Evolutionary conservation across 2,797 vertebrate species (phyloP).

Genomic region (Holocentrus rufus): DNA sequence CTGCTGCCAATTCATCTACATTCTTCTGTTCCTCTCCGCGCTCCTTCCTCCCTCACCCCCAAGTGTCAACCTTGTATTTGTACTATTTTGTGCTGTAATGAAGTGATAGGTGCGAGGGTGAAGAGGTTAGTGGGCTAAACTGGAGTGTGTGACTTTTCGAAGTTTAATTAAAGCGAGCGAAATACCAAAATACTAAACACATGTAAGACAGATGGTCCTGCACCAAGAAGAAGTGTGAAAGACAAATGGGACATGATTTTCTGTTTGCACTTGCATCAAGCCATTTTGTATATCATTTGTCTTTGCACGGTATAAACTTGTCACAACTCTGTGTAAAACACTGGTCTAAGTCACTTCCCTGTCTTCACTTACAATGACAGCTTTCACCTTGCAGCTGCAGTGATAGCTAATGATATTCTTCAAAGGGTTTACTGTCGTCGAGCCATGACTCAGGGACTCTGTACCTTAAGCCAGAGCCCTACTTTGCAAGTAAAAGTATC

Average conservation of each 20-base stretch:
- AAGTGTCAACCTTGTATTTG: slow-evolving; percentile 39
- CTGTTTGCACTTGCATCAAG: neutral
- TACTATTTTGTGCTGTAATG: slow-evolving; percentile 23
- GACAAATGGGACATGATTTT: neutral
- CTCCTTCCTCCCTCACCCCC: slow-evolving; percentile 36
- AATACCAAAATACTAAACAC: neutral
- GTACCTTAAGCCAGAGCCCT: slow-evolving; percentile 51
- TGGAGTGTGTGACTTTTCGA: slow-evolving; percentile 9
- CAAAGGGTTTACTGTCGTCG: slow-evolving; percentile 50
- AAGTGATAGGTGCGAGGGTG: slow-evolving; percentile 34
- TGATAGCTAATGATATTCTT: slow-evolving; percentile 59
- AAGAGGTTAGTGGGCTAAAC: slow-evolving; percentile 45
- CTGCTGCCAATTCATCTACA: slow-evolving; percentile 68
- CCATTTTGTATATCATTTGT: neutral
- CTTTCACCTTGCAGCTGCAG: slow-evolving; percentile 40
- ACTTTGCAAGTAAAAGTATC: slow-evolving; percentile 59
- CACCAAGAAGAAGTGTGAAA: neutral
- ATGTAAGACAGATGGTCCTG: neutral
- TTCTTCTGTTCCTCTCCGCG: slow-evolving; percentile 56
- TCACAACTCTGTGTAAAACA: neutral
- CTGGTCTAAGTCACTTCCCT: neutral
- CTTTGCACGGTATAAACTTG: neutral
- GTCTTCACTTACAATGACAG: slow-evolving; percentile 1
- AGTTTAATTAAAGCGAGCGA: neutral
- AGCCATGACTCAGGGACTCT: slow-evolving; percentile 57